These are phyloP conservation scores for Bombus turneri DNA, from an alignment of 1,140 invertebrate genomes.

Conservation along the genomic window DNA sequence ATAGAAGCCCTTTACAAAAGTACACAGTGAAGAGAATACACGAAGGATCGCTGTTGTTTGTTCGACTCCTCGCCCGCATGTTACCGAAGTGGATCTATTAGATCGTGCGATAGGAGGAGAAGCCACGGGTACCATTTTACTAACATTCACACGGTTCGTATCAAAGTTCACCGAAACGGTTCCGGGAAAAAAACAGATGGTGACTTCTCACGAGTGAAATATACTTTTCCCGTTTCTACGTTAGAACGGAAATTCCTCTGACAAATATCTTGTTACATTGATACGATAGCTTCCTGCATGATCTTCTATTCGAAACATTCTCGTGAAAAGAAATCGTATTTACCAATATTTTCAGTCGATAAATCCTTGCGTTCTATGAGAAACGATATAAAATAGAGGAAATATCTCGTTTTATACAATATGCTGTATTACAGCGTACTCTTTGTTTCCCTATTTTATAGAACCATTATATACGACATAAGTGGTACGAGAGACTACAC, in stretches of 20 bases:
- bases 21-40: neutral
- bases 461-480: neutral
- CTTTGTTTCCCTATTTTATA: neutral
- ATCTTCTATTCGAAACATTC: neutral
- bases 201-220: neutral
- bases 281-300: too few species aligned
- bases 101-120: constrained; percentile 31
- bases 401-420: too few species aligned
- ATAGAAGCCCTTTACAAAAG: neutral
- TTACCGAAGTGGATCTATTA: constrained; percentile 38
- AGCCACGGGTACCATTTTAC: constrained; percentile 7
- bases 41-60: constrained; percentile 37
- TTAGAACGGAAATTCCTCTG: neutral
- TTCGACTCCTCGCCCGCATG: constrained; percentile 36
- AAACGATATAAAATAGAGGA: too few species aligned
- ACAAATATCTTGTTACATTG: neutral
- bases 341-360: too few species aligned
- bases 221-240: neutral
- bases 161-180: neutral
- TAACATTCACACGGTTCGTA: constrained; percentile 6
- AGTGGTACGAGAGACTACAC: neutral
- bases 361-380: too few species aligned
- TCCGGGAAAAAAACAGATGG: neutral
- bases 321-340: neutral
- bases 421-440: neutral